These are phyloP conservation scores for Drosophila anomalata DNA, from an alignment of 2,888 invertebrate species.

Conservation along the genomic window DNA sequence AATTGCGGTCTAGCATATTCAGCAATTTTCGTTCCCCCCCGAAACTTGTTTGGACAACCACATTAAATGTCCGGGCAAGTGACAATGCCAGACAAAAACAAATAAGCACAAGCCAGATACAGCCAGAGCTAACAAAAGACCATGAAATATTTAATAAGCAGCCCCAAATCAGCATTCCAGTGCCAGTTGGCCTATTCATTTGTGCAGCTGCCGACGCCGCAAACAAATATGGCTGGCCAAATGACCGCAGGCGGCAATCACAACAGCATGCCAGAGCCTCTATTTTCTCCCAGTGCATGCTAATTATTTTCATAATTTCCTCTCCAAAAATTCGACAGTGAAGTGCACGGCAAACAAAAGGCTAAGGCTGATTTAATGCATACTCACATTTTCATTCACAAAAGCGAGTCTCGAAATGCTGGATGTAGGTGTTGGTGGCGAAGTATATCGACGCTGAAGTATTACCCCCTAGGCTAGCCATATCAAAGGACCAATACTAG, in stretches of 20 bases:
- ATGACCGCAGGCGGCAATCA: slow-evolving; percentile 25
- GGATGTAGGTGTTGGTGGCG: slow-evolving; percentile 37
- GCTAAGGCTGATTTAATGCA: slow-evolving; percentile 39
- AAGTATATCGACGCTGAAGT: slow-evolving; percentile 42
- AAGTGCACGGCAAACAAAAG: slow-evolving; percentile 9
- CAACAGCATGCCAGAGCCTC: slow-evolving; percentile 15
- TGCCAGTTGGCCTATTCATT: slow-evolving; percentile 37
- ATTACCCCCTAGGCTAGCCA: slow-evolving; percentile 47
- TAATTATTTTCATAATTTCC: slow-evolving; percentile 60
- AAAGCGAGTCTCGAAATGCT: slow-evolving; percentile 39
- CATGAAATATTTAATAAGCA: slow-evolving; percentile 54
- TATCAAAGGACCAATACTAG: slow-evolving; percentile 60
- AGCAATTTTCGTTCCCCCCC: slow-evolving; percentile 17
- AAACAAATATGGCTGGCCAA: slow-evolving; percentile 45
- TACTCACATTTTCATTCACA: slow-evolving; percentile 59
- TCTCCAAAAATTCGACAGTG: neutral
- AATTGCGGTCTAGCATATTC: slow-evolving; percentile 38
- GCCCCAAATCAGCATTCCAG: slow-evolving; percentile 26
- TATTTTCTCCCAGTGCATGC: slow-evolving; percentile 34
- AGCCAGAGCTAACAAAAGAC: slow-evolving; percentile 31
- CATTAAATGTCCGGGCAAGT: slow-evolving; percentile 42
- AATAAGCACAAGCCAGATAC: slow-evolving; percentile 2
- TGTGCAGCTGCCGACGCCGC: slow-evolving; percentile 42
- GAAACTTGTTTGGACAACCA: slow-evolving; percentile 47
- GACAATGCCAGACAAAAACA: slow-evolving; percentile 40